Evolutionary conservation across 2,113 vertebrate genomes (phyloP), one percentile per base, ranked within the genome.

Genomic region (Marcusenius ussheri): DNA sequence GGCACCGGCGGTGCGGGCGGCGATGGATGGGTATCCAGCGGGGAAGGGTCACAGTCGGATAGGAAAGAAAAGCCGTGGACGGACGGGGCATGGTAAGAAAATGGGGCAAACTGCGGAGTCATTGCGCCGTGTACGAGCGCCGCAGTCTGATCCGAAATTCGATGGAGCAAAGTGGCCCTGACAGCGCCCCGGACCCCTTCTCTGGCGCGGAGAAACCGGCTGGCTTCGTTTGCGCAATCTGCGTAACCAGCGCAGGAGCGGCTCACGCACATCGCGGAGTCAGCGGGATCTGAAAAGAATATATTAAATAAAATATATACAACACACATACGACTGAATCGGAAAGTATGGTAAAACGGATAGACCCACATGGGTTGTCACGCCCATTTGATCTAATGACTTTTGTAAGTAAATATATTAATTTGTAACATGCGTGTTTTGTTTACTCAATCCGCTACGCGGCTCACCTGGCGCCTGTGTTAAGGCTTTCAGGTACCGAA

Each of bases 201-300:
- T 6, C 77, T 13, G 42, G 87, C 27, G 21, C 77, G 85, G 39
- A 90, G 80, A 24, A 91, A 90, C 46, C 56, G 53, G 46, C 3
- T 24, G 45, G 70, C 42, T 24, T 90, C 88, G n/a, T 74, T 49
- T 8, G 58, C 88, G 39, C 91, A 91, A 19, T 89, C 88, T 24
- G 35, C 70, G 88, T 91, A 90, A 5, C 90, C 91, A 10, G 77
- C 47, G 15, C 53, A 77, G 56, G 90, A 91, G 35, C 46, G 70
- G 45, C 87, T 56, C 53, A 45, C 39, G 4, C 51, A 21, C 45
- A 11, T 47, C 4, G 24, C 88, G 19, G 3, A 51, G 9, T 56
- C 51, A 10, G 80, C 39, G 21, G 50, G 19, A 5, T 11, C 89
- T 89, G 89, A 53, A 89, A 46, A n/a, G 13, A 89, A 83, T 2